Percentiles rank a stretch among this genome's conserved stretches.
These are phyloP conservation scores for Portevinia maculata DNA, from an alignment of 2,888 invertebrate genomes.

Conservation along the genomic window DNA sequence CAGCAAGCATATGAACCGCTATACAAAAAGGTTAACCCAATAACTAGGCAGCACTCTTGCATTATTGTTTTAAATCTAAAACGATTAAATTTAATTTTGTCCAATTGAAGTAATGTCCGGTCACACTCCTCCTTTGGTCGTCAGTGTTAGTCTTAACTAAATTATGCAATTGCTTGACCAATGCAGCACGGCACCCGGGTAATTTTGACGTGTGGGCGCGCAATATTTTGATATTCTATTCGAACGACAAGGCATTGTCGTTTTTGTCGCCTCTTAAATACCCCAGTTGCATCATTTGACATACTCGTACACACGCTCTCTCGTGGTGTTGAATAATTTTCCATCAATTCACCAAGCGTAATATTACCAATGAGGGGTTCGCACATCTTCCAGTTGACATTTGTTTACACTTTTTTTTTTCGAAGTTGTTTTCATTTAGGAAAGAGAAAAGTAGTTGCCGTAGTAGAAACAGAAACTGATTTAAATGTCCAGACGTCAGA, in stretches of 20 bases:
- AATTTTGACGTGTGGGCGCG: constrained; percentile 71
- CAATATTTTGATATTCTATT: constrained; percentile 71
- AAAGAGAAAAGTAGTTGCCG: constrained; percentile 14
- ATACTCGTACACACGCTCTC: constrained; percentile 42
- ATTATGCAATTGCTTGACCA: constrained; percentile 71
- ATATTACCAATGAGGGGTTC: constrained; percentile 44
- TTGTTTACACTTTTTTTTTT: constrained; percentile 25
- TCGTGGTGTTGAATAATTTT: constrained; percentile 62
- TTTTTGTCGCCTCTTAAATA: constrained; percentile 51
- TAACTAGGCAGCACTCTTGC: constrained; percentile 18
- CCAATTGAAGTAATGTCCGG: constrained; percentile 72
- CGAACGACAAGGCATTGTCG: constrained; percentile 25
- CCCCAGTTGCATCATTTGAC: constrained; percentile 66
- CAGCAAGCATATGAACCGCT: constrained; percentile 20
- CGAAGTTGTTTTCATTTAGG: not conserved
- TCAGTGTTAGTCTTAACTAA: constrained; percentile 41
- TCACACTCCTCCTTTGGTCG: constrained; percentile 45
- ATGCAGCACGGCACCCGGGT: constrained; percentile 47
- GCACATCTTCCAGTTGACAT: constrained; percentile 60
- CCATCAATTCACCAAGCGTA: constrained; percentile 25
- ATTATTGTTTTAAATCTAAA: constrained; percentile 70
- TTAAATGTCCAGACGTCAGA: constrained; percentile 59
- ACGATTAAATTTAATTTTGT: constrained; percentile 71
- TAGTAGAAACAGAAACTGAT: constrained; percentile 37
- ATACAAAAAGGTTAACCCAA: constrained; percentile 16